These are phyloP conservation scores for Brachirus orientalis DNA, from an alignment of 2,113 vertebrate genomes.

Conservation along the genomic window DNA sequence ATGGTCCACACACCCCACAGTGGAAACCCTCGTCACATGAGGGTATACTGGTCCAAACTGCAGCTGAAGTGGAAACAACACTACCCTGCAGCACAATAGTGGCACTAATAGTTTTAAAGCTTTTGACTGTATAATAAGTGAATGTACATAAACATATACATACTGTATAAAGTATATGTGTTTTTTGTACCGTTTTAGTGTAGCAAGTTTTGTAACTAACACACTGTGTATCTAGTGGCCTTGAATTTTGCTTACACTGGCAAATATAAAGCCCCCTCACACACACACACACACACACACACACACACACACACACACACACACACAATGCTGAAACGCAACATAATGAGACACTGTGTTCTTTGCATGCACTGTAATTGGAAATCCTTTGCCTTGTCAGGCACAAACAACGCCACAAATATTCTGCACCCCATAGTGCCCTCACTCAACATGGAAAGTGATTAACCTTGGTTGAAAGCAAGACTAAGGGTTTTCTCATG, in stretches of 20 bases:
- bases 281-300: background rate
- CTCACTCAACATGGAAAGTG: constrained; percentile 9
- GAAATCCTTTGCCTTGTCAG: constrained; percentile 37
- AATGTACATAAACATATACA: background rate
- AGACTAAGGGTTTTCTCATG: constrained; percentile 7
- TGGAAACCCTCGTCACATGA: too few species aligned
- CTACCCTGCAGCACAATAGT: too few species aligned
- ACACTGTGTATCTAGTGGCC: background rate
- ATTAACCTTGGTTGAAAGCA: constrained; percentile 22
- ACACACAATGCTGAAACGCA: background rate
- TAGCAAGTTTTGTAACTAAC: background rate
- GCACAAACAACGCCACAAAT: constrained; percentile 35
- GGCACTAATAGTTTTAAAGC: too few species aligned
- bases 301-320: background rate
- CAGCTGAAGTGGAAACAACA: too few species aligned
- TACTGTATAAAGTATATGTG: background rate
- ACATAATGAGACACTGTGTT: constrained; percentile 23
- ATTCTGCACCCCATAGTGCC: background rate
- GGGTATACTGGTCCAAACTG: too few species aligned
- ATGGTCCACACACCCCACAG: too few species aligned
- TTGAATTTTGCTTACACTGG: background rate
- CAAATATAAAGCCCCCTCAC: background rate
- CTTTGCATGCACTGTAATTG: constrained; percentile 23
- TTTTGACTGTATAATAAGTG: too few species aligned
- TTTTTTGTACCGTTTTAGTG: background rate